Evolutionary conservation across 2,888 invertebrate species (phyloP), one percentile per base, ranked within the genome.

Genomic region (Drosophila flavopinicola): DNA sequence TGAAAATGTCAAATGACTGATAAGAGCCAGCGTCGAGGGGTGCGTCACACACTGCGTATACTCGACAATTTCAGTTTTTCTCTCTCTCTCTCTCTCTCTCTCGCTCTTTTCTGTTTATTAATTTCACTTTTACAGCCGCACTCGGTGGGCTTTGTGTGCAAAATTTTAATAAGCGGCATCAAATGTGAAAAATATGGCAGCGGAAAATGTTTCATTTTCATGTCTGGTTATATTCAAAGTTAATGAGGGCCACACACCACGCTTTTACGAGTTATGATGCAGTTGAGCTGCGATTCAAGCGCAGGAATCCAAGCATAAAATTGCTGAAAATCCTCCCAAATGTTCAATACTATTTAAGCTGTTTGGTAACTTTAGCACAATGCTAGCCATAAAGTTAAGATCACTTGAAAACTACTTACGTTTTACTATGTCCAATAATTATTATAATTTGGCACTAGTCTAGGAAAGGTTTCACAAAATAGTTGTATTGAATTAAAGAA

Each of bases 1-100:
- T 73, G 29, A 48, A 71, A 78, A 79, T 74, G 66, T 65, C 70
- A 75, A 83, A 64, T 66, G 61, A 57, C 49, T 64, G 85, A 78
- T 78, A 65, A 75, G 48, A 30, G 27, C 9, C 29, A 24, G 37
- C 15, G 29, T 17, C 15, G 35, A 17, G 24, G 23, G 27, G 11
- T 38, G 61, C 44, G 59, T 35, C 69, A 54, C 44, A 60, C 67
- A 52, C 17, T 64, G 49, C 61, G 78, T 68, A 51, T 64, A 61
- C 67, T 70, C 61, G 48, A 61, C 57, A 56, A 35, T 42, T 25
- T 61, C 25, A 17, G 17, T 11, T 27, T 23, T 25, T 27, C 13
- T n/a, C n/a, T n/a, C n/a, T n/a, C n/a, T n/a, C n/a, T n/a, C n/a
- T n/a, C 6, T 38, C 27, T 30, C 6, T 30, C n/a, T 53, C 24